phyloP scores from a whole-genome alignment of 2,113 vertebrate genomes.

The Pygoscelis adeliae region DNA sequence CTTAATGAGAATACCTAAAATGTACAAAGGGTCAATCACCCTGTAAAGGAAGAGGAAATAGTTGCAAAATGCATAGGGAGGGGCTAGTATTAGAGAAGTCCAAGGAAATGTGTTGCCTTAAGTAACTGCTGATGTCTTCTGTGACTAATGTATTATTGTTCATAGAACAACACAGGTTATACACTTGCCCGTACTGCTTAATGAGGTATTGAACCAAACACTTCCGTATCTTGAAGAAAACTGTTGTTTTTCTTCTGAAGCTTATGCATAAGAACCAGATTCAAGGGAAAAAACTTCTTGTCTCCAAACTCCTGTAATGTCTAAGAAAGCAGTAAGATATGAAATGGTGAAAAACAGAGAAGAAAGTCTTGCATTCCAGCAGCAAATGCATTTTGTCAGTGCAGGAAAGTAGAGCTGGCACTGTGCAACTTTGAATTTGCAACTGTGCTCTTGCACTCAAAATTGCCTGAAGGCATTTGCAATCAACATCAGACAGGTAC shows the following conservation, averaged over 20 bases:
- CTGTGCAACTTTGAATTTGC: not conserved
- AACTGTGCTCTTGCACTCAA: not conserved
- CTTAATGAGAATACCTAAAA: slow-evolving; percentile 52
- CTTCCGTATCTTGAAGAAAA: not conserved
- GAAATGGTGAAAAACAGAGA: not conserved
- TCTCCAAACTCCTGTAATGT: not conserved
- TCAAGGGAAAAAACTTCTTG: not conserved
- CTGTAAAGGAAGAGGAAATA: slow-evolving; percentile 45
- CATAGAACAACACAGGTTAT: not conserved
- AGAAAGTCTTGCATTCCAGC: not conserved
- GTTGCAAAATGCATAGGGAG: slow-evolving; percentile 26
- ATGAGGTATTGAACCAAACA: not conserved
- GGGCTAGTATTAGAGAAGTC: not conserved
- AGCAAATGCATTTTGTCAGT: not conserved
- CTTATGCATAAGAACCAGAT: not conserved
- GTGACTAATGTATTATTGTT: slow-evolving; percentile 33
- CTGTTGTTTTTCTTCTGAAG: not conserved
- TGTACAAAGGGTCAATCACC: slow-evolving; percentile 37
- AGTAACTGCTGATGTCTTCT: not conserved
- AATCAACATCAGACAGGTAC: not conserved
- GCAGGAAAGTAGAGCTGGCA: not conserved
- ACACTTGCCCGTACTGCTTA: not conserved
- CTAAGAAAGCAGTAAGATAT: not conserved
- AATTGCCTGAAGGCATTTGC: not conserved
- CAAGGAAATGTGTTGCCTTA: slow-evolving; percentile 6